Conservation (phyloP, 92 coral and sea anemone genomes). For the Isaurus tuberculatus region DNA sequence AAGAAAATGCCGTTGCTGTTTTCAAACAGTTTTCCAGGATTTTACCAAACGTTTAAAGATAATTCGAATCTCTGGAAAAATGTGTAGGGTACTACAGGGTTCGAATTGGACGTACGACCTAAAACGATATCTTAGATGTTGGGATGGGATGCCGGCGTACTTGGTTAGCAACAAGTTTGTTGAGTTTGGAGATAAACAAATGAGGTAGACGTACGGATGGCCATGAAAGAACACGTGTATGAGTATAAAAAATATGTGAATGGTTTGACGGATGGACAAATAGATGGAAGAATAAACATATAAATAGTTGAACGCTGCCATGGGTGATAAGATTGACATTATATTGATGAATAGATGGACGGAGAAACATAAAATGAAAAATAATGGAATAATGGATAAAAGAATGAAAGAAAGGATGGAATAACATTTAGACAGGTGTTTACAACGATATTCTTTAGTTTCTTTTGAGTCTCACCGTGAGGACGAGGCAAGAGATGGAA, state of each 20-base stretch:
- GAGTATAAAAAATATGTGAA: not conserved
- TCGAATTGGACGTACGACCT: no score
- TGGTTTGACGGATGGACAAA: constrained; percentile 12
- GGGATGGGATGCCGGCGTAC: no score
- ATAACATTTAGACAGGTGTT: not conserved
- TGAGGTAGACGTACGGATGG: not conserved
- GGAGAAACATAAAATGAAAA: not conserved
- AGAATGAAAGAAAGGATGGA: not conserved
- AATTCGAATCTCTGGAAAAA: no score
- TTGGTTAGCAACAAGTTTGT: no score
- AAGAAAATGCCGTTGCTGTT: no score
- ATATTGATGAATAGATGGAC: not conserved
- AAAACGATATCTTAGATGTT: no score
- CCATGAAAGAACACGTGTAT: not conserved
- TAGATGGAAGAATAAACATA: not conserved
- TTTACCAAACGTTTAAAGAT: no score
- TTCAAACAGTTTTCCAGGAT: no score
- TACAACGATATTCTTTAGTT: not conserved
- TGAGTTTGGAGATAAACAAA: no score
- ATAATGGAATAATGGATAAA: not conserved
- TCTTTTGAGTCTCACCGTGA: constrained; percentile 13
- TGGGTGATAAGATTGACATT: not conserved
- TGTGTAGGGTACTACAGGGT: no score
- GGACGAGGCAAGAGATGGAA: constrained; percentile 31
- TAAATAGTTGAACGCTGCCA: not conserved